Base-by-base conservation (phyloP, 92 coral and sea anemone genomes). In the Actinostola sp. region DNA sequence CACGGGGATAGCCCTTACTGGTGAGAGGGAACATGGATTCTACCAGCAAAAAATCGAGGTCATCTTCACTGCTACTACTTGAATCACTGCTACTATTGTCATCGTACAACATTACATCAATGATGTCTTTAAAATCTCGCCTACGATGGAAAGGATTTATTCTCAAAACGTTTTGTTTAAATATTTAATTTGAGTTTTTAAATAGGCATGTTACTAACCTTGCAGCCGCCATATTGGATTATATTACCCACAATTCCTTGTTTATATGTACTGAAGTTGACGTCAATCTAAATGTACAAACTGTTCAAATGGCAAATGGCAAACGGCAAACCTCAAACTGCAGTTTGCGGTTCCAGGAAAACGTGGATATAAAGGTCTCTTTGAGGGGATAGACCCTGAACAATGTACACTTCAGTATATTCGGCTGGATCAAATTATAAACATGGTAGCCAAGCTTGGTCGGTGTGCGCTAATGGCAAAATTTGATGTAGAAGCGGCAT, bases 41-140 rank as follows among this genome's bases (percentile, higher is more conserved):
- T 62, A 57, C 42, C 69, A 75, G 42, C 63, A 82, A 33, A 21
- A 58, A 61, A 61, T 76, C 63, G 35, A 76, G 51, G 67, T 76
- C 79, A 39, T 67, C 78, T 46, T 76, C 69, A 44, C 67, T 61
- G n/a, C n/a, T n/a, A n/a, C n/a, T n/a, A 55, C 70, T 73, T 33
- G 78, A 67, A 32, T 67, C 70, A 67, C 60, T 71, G 28, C 70
- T 63, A 65, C 78, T 72, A 67, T 83, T 86, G 72, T 80, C 86
- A 38, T 74, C 57, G 56, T 61, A 81, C 86, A 79, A 58, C 91
- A 86, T 86, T 61, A 75, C 83, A 86, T n/a, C n/a, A n/a, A n/a
- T n/a, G n/a, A n/a, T 75, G 61, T 74, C 75, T 0, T 81, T 71
- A 75, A 75, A 63, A 66, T 81, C 68, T 74, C 43, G 33, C 83